A percentile compares a stretch with the other conserved stretches of the same genome.
These are phyloP conservation scores for Aphelenchoides bicaudatus DNA, from an alignment of 2,888 invertebrate species.

Conservation along the genomic window DNA sequence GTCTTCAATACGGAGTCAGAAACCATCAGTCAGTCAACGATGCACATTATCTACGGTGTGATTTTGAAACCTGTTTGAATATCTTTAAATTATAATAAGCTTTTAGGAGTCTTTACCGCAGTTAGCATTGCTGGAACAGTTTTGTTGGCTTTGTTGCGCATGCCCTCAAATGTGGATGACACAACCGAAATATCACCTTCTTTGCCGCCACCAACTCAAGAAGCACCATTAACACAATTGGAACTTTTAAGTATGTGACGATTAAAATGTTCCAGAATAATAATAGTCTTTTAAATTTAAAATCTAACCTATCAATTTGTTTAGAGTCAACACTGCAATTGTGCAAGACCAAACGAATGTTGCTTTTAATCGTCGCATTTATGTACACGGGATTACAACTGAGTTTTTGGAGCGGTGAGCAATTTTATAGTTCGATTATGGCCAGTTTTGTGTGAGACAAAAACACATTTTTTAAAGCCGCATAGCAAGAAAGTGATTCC, in stretches of 20 bases:
- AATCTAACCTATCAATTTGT: too few relatives aligned
- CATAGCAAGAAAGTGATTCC: too few relatives aligned
- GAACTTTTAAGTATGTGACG: constrained; percentile 26
- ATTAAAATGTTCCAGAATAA: constrained; percentile 13
- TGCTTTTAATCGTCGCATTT: constrained; percentile 30
- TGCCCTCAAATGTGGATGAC: constrained; percentile 33
- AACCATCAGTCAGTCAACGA: constrained; percentile 40
- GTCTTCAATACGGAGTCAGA: constrained; percentile 68
- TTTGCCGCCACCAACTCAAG: not conserved
- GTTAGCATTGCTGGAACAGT: constrained; percentile 72
- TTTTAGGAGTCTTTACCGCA: constrained; percentile 70
- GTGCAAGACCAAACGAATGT: constrained; percentile 69
- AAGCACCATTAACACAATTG: not conserved
- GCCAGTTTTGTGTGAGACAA: too few relatives aligned
- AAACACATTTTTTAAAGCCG: too few relatives aligned
- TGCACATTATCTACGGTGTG: constrained; percentile 72
- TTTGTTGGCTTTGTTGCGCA: constrained; percentile 60
- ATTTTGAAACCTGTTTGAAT: too few relatives aligned
- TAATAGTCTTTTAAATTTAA: too few relatives aligned
- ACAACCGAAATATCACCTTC: not conserved
- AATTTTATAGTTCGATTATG: too few relatives aligned
- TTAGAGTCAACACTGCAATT: constrained; percentile 71
- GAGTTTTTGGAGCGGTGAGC: constrained; percentile 77
- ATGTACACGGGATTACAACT: constrained; percentile 39
- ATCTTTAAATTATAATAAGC: too few relatives aligned